A percentile compares a stretch with the other conserved stretches of the same genome.
Evolutionary conservation across 2,888 invertebrate species (phyloP).

Genomic region (Cacoxenus indagator): DNA sequence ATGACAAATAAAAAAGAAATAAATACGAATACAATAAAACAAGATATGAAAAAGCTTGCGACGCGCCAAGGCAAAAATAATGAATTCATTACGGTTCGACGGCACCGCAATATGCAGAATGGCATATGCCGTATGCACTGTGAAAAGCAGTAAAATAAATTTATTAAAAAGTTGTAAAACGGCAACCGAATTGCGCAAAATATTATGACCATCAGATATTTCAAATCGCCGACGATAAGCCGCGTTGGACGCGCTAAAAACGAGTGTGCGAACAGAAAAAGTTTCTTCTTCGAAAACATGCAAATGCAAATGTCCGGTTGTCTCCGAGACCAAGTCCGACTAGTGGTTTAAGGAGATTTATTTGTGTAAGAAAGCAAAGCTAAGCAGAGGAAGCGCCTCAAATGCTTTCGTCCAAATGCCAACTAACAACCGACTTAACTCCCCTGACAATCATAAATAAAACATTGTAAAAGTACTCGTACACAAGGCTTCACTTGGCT

Average conservation of each 20-base stretch:
- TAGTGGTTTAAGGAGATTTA: neutral
- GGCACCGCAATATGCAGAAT: too few species aligned
- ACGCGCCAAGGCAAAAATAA: slow-evolving; percentile 15
- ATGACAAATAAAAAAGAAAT: neutral
- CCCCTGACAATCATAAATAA: slow-evolving; percentile 16
- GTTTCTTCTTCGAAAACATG: neutral
- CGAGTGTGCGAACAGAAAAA: neutral
- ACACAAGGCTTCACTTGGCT: slow-evolving; percentile 9
- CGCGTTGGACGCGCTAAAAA: slow-evolving; percentile 32
- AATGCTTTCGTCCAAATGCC: slow-evolving; percentile 43
- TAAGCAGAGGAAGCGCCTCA: slow-evolving; percentile 55
- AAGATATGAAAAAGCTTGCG: neutral
- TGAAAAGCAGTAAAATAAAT: slow-evolving; percentile 43
- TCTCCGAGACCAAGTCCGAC: neutral
- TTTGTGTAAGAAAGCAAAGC: neutral
- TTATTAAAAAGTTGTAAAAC: slow-evolving; percentile 52
- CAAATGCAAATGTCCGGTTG: slow-evolving; percentile 8
- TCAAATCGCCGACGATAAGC: slow-evolving; percentile 62
- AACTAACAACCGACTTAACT: slow-evolving; percentile 25
- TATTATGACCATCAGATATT: slow-evolving; percentile 64
- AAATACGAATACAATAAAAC: neutral
- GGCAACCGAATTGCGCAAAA: slow-evolving; percentile 67
- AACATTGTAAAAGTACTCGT: neutral
- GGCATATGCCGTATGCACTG: neutral
- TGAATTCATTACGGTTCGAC: slow-evolving; percentile 19